Conservation (phyloP, 2,113 vertebrate species). For the Engystomops pustulosus region DNA sequence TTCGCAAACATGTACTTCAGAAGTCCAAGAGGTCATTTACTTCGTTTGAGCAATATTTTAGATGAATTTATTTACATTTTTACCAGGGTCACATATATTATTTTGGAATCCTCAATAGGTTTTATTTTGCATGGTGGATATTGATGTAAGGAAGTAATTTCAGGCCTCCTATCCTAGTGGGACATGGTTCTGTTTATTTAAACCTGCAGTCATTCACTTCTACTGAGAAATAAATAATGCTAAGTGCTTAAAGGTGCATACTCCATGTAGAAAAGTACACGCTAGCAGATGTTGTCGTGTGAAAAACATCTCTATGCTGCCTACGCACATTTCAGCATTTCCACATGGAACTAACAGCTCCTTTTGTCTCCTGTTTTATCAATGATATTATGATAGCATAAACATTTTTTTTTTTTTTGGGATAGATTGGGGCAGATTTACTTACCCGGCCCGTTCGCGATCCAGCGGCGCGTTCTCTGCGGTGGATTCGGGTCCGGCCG, state of each 20-base stretch:
- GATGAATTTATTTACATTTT: constrained; percentile 36
- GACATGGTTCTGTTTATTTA: constrained; percentile 56
- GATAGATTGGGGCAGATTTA: no score
- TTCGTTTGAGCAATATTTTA: constrained; percentile 26
- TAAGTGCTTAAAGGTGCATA: constrained; percentile 47
- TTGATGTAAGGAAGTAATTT: constrained; percentile 58
- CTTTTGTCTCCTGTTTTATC: background rate
- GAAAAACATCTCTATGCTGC: constrained; percentile 43
- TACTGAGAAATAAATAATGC: constrained; percentile 49
- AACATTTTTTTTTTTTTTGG: background rate
- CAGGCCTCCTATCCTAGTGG: constrained; percentile 35
- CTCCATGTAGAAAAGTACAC: constrained; percentile 2
- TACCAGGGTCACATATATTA: constrained; percentile 32
- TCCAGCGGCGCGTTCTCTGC: no score
- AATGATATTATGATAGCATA: background rate
- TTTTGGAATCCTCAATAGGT: constrained; percentile 42
- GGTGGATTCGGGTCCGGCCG: no score
- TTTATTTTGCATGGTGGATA: constrained; percentile 39
- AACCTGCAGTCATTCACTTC: constrained; percentile 51
- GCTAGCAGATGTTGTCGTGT: constrained; percentile 27
- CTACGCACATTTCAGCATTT: constrained; percentile 15
- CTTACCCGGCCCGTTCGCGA: no score
- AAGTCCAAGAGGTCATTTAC: constrained; percentile 17
- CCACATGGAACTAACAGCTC: background rate
- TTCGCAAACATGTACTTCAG: constrained; percentile 23